These are phyloP conservation scores for Tachysurus vachellii DNA, from an alignment of 2,113 vertebrate species.

Conservation along the genomic window DNA sequence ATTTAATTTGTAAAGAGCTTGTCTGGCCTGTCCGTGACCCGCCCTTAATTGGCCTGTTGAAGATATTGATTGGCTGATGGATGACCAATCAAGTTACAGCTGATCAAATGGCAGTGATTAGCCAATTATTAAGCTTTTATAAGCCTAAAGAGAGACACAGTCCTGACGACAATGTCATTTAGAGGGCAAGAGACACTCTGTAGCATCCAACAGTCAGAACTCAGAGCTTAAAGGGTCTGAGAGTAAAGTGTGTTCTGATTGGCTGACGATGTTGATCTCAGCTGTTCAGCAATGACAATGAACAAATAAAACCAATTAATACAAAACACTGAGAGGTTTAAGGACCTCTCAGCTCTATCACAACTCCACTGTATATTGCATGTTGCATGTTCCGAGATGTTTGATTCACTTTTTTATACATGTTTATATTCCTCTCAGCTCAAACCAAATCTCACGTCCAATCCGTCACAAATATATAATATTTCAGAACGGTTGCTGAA, in stretches of 20 bases:
- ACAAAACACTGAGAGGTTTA: background rate
- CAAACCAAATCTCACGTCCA: background rate
- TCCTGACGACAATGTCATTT: constrained; percentile 66
- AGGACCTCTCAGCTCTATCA: too few relatives aligned
- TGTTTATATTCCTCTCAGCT: background rate
- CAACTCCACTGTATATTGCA: background rate
- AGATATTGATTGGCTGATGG: constrained; percentile 75
- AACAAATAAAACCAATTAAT: background rate
- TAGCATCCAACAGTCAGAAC: background rate
- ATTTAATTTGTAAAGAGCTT: constrained; percentile 78
- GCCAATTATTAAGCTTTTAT: constrained; percentile 63
- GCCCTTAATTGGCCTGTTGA: constrained; percentile 78
- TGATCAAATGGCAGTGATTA: constrained; percentile 62
- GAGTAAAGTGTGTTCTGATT: background rate
- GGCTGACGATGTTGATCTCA: background rate
- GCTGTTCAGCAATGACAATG: background rate
- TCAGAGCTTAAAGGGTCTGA: background rate
- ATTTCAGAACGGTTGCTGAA: background rate
- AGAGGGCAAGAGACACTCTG: constrained; percentile 50
- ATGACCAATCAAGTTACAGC: constrained; percentile 71
- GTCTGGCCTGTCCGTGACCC: constrained; percentile 73
- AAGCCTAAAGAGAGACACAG: constrained; percentile 57
- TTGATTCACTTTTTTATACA: background rate
- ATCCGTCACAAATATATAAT: constrained; percentile 5
- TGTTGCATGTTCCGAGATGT: background rate